Conservation (phyloP, 2,888 invertebrate species). For the Pseudolycoriella hygida region DNA sequence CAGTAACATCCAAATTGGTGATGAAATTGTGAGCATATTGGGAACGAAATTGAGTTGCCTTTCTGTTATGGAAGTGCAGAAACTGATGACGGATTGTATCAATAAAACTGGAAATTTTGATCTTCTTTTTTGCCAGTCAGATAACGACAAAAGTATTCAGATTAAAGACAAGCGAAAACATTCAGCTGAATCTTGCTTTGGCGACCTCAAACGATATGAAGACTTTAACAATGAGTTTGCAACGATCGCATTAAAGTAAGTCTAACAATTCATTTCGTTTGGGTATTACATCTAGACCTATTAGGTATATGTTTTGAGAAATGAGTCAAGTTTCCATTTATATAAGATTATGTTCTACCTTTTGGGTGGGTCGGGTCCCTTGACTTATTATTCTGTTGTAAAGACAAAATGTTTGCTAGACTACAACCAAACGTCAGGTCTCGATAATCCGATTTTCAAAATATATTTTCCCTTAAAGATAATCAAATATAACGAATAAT, state of each 20-base stretch:
- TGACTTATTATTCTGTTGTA: too few relatives aligned
- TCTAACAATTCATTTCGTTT: neutral
- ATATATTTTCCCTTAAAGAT: too few relatives aligned
- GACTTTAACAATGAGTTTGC: slow-evolving; percentile 2
- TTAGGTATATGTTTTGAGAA: too few relatives aligned
- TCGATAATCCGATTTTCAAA: too few relatives aligned
- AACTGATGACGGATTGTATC: slow-evolving; percentile 32
- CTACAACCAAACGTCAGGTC: too few relatives aligned
- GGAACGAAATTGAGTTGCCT: slow-evolving; percentile 48
- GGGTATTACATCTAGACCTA: too few relatives aligned
- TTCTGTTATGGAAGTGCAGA: slow-evolving; percentile 44
- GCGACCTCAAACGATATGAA: neutral
- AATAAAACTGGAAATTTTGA: slow-evolving; percentile 39
- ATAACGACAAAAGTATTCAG: neutral
- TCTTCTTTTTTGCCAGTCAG: slow-evolving; percentile 39
- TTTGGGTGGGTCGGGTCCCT: too few relatives aligned
- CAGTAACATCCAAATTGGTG: slow-evolving; percentile 46
- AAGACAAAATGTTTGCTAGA: too few relatives aligned
- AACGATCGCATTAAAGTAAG: slow-evolving; percentile 4
- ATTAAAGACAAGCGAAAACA: neutral
- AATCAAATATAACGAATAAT: too few relatives aligned
- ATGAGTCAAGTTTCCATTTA: too few relatives aligned
- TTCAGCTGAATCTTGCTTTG: neutral
- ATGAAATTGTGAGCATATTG: slow-evolving; percentile 55
- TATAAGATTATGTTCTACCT: too few relatives aligned